phyloP scores from a whole-genome alignment of 1,140 invertebrate species.

The Pseudomyrmex concolor region DNA sequence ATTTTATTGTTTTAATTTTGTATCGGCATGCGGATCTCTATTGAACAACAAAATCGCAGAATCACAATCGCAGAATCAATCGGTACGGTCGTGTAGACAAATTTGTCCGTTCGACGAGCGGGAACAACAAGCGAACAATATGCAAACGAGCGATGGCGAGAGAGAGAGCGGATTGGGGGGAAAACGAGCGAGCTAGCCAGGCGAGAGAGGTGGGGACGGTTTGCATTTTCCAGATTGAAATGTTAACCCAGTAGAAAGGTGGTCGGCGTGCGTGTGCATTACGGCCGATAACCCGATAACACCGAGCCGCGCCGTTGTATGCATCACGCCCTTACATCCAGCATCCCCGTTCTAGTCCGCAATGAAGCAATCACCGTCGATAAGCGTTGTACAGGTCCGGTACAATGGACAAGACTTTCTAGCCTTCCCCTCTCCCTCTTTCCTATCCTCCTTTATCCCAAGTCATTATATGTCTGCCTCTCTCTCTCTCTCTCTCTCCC shows the following conservation, averaged over 20 bases:
- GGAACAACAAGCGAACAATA: constrained; percentile 57
- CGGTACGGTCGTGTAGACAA: constrained; percentile 35
- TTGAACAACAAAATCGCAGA: constrained; percentile 57
- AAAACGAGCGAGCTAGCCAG: constrained; percentile 14
- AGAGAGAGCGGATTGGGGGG: neutral
- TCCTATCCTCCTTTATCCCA: constrained; percentile 18
- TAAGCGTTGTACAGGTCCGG: constrained; percentile 69
- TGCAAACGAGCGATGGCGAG: constrained; percentile 54
- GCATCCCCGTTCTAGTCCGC: constrained; percentile 66
- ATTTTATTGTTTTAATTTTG: constrained; percentile 52
- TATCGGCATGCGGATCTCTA: constrained; percentile 27
- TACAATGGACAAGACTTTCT: constrained; percentile 74
- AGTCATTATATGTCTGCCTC: constrained; percentile 45
- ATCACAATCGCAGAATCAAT: constrained; percentile 62
- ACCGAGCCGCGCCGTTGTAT: constrained; percentile 54
- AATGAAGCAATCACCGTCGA: constrained; percentile 73
- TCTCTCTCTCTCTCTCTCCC: neutral
- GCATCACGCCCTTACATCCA: constrained; percentile 61
- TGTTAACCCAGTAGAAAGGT: constrained; percentile 67
- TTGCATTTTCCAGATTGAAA: constrained; percentile 68
- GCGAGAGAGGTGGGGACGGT: constrained; percentile 25
- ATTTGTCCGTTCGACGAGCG: constrained; percentile 61
- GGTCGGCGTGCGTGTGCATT: constrained; percentile 68
- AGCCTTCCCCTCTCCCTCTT: constrained; percentile 26
- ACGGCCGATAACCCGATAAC: constrained; percentile 68